These are phyloP conservation scores for Pollimyrus isidori DNA, from an alignment of 2,113 vertebrate genomes.

Conservation along the genomic window DNA sequence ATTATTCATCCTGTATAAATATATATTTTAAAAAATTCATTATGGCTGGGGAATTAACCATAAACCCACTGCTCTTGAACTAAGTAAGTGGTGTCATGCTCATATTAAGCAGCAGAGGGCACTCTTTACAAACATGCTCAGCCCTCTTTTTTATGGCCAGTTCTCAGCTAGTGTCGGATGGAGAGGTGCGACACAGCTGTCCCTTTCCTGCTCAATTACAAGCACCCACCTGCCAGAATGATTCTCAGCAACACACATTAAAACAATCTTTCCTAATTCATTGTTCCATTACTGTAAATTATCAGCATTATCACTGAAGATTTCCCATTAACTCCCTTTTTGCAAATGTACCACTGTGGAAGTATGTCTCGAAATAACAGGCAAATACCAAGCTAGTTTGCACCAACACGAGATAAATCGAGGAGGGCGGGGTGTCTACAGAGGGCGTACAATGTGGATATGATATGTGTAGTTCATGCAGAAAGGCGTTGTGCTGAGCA, in stretches of 20 bases:
- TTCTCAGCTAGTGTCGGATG: background rate
- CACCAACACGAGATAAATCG: background rate
- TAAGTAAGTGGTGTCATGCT: background rate
- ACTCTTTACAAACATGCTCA: slow-evolving; percentile 34
- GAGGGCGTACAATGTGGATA: background rate
- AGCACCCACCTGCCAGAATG: background rate
- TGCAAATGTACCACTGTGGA: slow-evolving; percentile 16
- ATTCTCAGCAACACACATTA: background rate
- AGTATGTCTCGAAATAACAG: background rate
- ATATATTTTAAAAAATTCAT: background rate
- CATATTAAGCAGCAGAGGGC: slow-evolving; percentile 50
- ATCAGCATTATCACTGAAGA: background rate
- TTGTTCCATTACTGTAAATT: background rate
- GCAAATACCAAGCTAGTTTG: background rate
- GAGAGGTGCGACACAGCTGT: slow-evolving; percentile 36
- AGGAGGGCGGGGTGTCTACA: background rate
- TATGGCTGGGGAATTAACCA: background rate
- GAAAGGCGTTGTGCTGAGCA: background rate
- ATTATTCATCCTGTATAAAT: background rate
- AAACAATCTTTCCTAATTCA: background rate
- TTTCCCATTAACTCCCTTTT: background rate
- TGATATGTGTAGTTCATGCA: background rate
- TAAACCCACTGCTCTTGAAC: background rate
- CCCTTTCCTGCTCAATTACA: slow-evolving; percentile 21
- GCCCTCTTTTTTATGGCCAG: background rate